These are phyloP conservation scores for Rattus rattus DNA, from an alignment of 2,113 vertebrate species.

Conservation along the genomic window DNA sequence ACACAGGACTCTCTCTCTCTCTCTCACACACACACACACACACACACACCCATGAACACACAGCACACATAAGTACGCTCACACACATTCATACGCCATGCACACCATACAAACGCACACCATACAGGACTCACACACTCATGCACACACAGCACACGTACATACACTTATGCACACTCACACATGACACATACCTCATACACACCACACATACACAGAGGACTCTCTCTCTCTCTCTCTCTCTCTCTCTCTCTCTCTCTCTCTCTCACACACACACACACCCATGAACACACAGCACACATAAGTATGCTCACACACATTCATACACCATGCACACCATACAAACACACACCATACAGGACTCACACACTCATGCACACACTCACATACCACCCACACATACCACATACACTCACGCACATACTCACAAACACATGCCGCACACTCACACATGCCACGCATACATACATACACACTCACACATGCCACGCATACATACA, in stretches of 20 bases:
- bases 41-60: neutral
- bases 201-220: too few species aligned
- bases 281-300: too few species aligned
- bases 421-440: neutral
- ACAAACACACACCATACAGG: neutral
- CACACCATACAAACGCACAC: neutral
- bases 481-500: too few species aligned
- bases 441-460: neutral
- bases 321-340: neutral
- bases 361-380: neutral
- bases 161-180: neutral
- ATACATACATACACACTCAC: neutral
- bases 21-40: neutral
- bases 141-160: neutral
- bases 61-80: neutral
- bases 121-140: neutral
- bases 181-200: neutral
- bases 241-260: too few species aligned
- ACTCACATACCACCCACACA: neutral
- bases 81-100: neutral
- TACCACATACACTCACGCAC: neutral
- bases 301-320: neutral
- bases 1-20: neutral
- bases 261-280: neutral
- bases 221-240: too few species aligned